Conservation (phyloP, 2,888 invertebrate species). For the Nephrotoma guestfalica region DNA sequence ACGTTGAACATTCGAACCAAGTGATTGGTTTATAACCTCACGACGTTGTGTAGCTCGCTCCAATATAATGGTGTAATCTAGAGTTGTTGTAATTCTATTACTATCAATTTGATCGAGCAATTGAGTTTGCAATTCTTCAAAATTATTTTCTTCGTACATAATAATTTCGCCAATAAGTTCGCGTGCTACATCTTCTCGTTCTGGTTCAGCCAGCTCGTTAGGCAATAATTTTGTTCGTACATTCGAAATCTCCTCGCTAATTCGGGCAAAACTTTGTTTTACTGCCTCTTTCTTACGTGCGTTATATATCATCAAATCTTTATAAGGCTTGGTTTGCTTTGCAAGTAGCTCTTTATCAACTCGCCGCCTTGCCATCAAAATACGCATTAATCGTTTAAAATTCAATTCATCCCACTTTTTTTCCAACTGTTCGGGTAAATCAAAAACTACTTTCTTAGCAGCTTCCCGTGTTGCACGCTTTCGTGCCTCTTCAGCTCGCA, state of each 20-base stretch:
- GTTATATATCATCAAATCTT: constrained; percentile 42
- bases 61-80: neutral
- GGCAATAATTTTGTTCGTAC: constrained; percentile 29
- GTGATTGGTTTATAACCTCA: neutral
- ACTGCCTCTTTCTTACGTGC: constrained; percentile 24
- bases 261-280: constrained; percentile 13
- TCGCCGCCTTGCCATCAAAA: constrained; percentile 28
- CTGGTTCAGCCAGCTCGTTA: constrained; percentile 30
- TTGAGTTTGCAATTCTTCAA: neutral
- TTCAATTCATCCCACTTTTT: constrained; percentile 48
- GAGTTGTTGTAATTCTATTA: neutral
- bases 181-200: constrained; percentile 19
- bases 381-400: constrained; percentile 40
- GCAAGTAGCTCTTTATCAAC: constrained; percentile 32
- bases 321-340: constrained; percentile 47
- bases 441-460: constrained; percentile 13
- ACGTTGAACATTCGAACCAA: neutral
- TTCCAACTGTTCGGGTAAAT: constrained; percentile 26
- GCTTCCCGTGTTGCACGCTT: constrained; percentile 15
- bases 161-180: neutral
- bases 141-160: neutral
- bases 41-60: neutral
- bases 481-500: constrained; percentile 13
- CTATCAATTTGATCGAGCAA: neutral
- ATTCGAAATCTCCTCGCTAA: constrained; percentile 24